Base-by-base conservation (phyloP, 2,113 vertebrate species). In the Podilymbus podiceps region DNA sequence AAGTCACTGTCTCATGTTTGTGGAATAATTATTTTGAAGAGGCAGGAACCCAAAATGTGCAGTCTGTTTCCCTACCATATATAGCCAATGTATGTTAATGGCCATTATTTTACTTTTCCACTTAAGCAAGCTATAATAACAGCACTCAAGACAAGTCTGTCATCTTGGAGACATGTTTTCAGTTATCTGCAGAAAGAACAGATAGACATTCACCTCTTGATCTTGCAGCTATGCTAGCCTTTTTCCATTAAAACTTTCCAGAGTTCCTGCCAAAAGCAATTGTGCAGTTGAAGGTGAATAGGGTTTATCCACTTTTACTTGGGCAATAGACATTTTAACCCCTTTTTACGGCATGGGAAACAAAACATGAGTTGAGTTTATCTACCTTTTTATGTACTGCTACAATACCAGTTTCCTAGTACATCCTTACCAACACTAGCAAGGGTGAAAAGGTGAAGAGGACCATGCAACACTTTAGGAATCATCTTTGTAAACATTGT, bases 201-300 rank as follows among this genome's bases (percentile, higher is more conserved):
- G 38, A 78, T n/a, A 81, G 55, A n/a, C 11, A n/a, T 69, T 95
- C 63, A 66, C 60, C 89, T 92, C 76, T 85, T 81, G 64, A 75
- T 77, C 86, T 50, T 75, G 28, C 25, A 92, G 68, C 55, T 89
- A 30, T 63, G 46, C 30, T 74, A 62, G 22, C 8, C 15, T 58
- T 89, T 94, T 85, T 71, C 64, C 52, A 64, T 44, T 92, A 87
- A 84, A 89, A 85, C 60, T 94, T 95, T 50, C 83, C 86, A 89
- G 68, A 78, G 56, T 14, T 82, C 52, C 73, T 95, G 91, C 60
- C 76, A 89, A 91, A 91, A 93, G 44, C 74, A 94, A 47, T 56
- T 82, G 28, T 44, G 44, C 18, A 24, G 52, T 19, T 75, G 46
- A 82, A 76, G 44, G 44, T 75, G 58, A 75, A 50, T 23, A 80